Conservation (phyloP, 2,888 invertebrate genomes). For the Deroplatys truncata region DNA sequence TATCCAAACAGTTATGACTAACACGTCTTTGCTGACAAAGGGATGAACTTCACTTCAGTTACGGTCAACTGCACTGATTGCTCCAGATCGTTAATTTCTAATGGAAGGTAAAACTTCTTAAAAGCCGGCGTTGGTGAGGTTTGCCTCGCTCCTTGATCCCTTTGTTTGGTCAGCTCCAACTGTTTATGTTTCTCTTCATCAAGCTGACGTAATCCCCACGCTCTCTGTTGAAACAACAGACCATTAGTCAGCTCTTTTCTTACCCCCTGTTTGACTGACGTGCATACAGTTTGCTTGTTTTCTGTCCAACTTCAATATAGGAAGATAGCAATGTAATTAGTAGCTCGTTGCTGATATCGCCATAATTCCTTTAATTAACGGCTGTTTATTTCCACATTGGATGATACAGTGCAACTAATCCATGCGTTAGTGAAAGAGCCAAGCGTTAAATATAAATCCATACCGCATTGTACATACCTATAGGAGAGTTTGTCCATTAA, state of each 20-base stretch:
- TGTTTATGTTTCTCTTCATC: neutral
- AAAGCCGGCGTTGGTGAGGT: neutral
- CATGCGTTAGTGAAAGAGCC: neutral
- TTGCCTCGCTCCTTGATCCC: neutral
- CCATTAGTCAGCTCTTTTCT: neutral
- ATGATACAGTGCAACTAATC: neutral
- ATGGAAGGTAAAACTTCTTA: neutral
- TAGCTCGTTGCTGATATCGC: neutral
- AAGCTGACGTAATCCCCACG: neutral
- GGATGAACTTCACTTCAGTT: neutral
- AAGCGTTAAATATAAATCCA: neutral
- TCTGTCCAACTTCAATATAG: neutral
- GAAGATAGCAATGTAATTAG: neutral
- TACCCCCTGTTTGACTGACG: neutral
- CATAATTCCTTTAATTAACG: neutral
- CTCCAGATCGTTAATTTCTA: neutral
- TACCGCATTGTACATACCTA: neutral
- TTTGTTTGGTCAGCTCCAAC: neutral
- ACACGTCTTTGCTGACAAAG: neutral
- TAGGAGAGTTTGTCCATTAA: neutral
- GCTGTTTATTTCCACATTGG: neutral
- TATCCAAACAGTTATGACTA: too few relatives aligned
- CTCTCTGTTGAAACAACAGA: neutral
- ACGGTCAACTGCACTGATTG: neutral
- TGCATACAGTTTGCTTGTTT: neutral